Evolutionary conservation across 2,113 vertebrate species (phyloP).

Genomic region (Sialia sialis): DNA sequence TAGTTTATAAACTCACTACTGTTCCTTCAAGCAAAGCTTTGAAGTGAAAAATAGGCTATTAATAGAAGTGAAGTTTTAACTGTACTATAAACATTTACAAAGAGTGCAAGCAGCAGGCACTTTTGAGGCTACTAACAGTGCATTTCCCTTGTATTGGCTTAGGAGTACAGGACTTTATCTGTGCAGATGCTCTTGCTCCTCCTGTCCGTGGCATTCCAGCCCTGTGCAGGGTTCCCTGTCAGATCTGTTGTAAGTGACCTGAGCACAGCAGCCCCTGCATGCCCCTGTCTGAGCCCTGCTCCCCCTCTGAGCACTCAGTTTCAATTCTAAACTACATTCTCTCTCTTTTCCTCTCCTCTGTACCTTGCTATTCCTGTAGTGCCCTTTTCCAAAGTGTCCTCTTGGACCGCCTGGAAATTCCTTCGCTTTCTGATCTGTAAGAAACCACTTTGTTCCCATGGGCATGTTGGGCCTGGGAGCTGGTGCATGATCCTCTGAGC

Average conservation of each 20-base stretch:
- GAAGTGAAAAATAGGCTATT: not conserved
- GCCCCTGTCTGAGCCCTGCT: not conserved
- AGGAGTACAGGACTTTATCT: constrained; percentile 70
- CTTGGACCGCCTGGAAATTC: constrained; percentile 64
- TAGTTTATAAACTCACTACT: not conserved
- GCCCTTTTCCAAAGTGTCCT: constrained; percentile 49
- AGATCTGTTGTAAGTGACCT: constrained; percentile 81
- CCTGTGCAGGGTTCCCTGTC: constrained; percentile 77
- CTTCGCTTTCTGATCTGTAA: constrained; percentile 63
- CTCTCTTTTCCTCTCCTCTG: constrained; percentile 39
- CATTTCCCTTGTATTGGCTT: constrained; percentile 62
- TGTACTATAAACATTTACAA: not conserved
- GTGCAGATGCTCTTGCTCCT: constrained; percentile 66
- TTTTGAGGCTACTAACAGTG: constrained; percentile 8
- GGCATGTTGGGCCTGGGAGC: constrained; percentile 66
- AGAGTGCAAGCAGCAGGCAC: not conserved
- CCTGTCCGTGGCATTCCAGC: constrained; percentile 65
- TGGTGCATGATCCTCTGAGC: constrained; percentile 69
- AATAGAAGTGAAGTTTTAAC: not conserved
- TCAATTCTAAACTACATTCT: constrained; percentile 44
- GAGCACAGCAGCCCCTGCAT: constrained; percentile 35
- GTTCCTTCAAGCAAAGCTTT: constrained; percentile 14
- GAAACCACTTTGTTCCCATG: constrained; percentile 44
- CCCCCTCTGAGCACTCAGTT: constrained; percentile 44
- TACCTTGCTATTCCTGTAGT: constrained; percentile 46